Conservation (phyloP, 1,140 invertebrate species). For the Ridgeia piscesae region DNA sequence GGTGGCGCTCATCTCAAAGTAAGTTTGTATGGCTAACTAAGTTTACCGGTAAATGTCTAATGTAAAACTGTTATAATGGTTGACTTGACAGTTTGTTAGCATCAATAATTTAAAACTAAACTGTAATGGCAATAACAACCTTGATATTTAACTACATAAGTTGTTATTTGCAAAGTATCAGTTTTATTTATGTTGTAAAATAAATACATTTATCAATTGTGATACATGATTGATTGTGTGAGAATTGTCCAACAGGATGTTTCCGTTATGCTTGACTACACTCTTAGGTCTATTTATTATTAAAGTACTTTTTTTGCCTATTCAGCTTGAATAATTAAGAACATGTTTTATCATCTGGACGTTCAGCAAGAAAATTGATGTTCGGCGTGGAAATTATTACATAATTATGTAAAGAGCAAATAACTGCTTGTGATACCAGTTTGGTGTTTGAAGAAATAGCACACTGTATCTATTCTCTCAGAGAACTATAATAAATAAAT, state of each 20-base stretch:
- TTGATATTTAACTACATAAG: too few relatives aligned
- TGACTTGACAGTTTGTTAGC: neutral
- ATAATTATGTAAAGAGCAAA: neutral
- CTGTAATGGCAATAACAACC: too few relatives aligned
- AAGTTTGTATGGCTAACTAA: slow-evolving; percentile 11
- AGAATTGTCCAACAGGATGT: neutral
- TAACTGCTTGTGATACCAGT: too few relatives aligned
- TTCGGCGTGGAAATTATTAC: neutral
- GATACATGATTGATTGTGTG: neutral
- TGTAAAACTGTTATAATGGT: neutral
- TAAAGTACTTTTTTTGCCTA: neutral
- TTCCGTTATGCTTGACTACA: neutral
- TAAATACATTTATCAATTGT: neutral
- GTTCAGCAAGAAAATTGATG: neutral
- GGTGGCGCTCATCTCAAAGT: slow-evolving; percentile 30
- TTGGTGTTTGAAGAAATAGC: too few relatives aligned
- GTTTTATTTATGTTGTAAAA: neutral
- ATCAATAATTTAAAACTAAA: neutral
- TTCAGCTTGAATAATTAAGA: neutral
- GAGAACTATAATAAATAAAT: too few relatives aligned
- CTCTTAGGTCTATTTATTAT: neutral
- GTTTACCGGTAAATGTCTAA: slow-evolving; percentile 6
- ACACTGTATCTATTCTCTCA: too few relatives aligned
- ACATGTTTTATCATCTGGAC: neutral
- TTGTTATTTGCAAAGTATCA: neutral